These are phyloP conservation scores for Ptilodon capucinus DNA, from an alignment of 2,888 invertebrate genomes.

Conservation along the genomic window DNA sequence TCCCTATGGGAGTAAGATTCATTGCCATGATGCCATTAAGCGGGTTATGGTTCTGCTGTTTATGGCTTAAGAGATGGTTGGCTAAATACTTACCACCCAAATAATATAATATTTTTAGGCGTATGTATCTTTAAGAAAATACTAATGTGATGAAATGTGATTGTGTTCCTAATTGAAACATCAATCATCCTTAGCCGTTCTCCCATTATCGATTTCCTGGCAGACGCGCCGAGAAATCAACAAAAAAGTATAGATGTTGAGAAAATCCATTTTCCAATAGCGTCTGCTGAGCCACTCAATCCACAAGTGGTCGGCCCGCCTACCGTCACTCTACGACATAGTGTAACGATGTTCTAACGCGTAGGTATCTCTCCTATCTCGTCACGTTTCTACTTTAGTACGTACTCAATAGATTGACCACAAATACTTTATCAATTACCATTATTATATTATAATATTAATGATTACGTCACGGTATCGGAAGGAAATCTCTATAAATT, in stretches of 20 bases:
- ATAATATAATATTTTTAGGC: constrained; percentile 16
- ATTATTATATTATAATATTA: too few species aligned
- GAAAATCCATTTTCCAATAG: constrained; percentile 57
- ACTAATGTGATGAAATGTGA: too few species aligned
- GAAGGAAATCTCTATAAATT: neutral
- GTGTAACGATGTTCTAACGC: constrained; percentile 31
- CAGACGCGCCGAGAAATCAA: neutral
- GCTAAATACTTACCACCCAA: constrained; percentile 20
- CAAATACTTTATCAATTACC: neutral
- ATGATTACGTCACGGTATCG: neutral
- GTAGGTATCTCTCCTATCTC: constrained; percentile 13
- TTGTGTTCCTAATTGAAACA: neutral
- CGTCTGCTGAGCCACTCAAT: constrained; percentile 51
- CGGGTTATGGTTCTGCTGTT: constrained; percentile 47
- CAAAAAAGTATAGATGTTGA: constrained; percentile 3
- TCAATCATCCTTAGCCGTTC: neutral
- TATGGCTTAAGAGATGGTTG: constrained; percentile 27
- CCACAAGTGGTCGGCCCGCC: constrained; percentile 79
- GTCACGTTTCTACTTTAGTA: constrained; percentile 3
- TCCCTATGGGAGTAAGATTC: constrained; percentile 58
- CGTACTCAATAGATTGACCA: constrained; percentile 3
- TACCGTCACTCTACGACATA: constrained; percentile 46
- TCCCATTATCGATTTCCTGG: neutral
- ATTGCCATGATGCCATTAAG: constrained; percentile 52
- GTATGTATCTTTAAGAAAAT: too few species aligned